phyloP scores from a whole-genome alignment of 2,113 vertebrate genomes.

The Physeter macrocephalus region DNA sequence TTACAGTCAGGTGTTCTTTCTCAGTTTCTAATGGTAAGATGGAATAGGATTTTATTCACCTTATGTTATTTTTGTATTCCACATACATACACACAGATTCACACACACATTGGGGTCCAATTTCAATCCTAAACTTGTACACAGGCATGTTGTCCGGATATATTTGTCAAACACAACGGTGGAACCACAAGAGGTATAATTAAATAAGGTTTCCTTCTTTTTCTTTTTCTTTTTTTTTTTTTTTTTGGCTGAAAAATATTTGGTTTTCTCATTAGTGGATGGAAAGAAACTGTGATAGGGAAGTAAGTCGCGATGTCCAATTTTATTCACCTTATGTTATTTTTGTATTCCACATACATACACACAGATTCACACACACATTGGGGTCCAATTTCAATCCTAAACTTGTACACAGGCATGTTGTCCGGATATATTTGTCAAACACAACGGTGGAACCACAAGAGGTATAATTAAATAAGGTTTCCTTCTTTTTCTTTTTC shows the following conservation, averaged over 20 bases:
- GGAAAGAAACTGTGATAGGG: neutral
- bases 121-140: neutral
- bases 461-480: neutral
- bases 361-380: neutral
- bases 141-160: neutral
- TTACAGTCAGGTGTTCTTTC: neutral
- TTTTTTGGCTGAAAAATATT: neutral
- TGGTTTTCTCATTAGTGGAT: neutral
- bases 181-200: neutral
- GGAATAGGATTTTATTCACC: neutral
- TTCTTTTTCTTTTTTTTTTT: too few species aligned
- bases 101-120: neutral
- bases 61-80: neutral
- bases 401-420: neutral
- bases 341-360: neutral
- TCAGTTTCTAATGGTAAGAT: neutral
- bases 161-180: neutral
- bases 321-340: neutral
- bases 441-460: neutral
- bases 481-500: neutral
- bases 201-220: neutral
- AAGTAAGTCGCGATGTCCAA: neutral
- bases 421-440: neutral
- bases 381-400: neutral
- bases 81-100: neutral